Evolutionary conservation across 2,888 invertebrate genomes (phyloP), one percentile per base, ranked within the genome.

Genomic region (Chymomyza caudatula): DNA sequence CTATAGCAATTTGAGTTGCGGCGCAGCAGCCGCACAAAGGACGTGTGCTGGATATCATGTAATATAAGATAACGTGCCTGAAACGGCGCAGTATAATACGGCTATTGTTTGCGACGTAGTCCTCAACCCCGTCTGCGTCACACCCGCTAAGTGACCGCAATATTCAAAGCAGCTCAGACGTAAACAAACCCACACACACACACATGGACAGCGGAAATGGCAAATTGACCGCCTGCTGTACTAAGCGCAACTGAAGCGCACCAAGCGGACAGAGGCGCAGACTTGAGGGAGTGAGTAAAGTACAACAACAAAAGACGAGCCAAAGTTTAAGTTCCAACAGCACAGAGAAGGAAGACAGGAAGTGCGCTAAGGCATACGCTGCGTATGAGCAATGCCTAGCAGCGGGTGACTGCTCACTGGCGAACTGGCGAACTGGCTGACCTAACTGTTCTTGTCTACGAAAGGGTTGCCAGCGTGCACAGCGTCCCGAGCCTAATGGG

Each of bases 141-240:
- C 67, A 59, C 67, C 68, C 57, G 69, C 69, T 71, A 77, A 77
- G 73, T 80, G 82, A 86, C 85, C 81, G 79, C 80, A 85, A 71
- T 73, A 61, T 71, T 76, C 71, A 74, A 71, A 71, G 56, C 76
- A 69, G 75, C 74, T 75, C 78, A 78, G 67, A 29, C 23, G 47
- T 5, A 47, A 25, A 71, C 73, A 71, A 77, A 79, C 64, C 44
- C 52, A 60, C 68, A 44, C 53, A 62, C 53, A 55, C 19, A 19
- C 13, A 44, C 29, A 37, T 37, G 29, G 29, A 37, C 29, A 37
- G 77, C 84, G 88, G 89, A 88, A 88, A 85, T 86, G 84, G 83
- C 90, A 88, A 90, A 90, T 88, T 89, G 88, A 89, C 90, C 88
- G 88, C 89, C 89, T 86, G 89, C 89, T 85, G 87, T 60, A 76